phyloP scores from a whole-genome alignment of 2,797 vertebrate species.

The Gymnothorax reevesii region DNA sequence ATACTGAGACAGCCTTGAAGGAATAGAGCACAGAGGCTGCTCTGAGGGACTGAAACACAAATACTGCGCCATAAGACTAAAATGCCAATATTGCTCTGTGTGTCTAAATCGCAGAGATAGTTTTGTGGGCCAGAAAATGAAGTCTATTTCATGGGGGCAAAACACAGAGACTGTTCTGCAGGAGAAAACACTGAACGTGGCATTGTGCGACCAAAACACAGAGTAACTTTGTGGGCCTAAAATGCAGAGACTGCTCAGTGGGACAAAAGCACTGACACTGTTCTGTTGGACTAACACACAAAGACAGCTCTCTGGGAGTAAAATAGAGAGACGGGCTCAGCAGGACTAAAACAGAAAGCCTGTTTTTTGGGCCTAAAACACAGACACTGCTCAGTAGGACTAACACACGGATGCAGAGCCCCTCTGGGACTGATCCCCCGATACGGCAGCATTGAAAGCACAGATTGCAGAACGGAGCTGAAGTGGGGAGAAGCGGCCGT shows the following conservation, averaged over 20 bases:
- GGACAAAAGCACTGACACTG: background rate
- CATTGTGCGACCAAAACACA: background rate
- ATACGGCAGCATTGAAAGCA: constrained; percentile 78
- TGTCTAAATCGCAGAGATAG: no score
- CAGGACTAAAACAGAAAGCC: background rate
- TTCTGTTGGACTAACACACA: background rate
- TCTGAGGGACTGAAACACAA: no score
- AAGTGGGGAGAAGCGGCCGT: constrained; percentile 78
- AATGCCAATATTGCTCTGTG: no score
- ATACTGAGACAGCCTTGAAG: no score
- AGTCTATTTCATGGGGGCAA: no score
- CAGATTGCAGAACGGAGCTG: constrained; percentile 77
- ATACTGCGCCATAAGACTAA: no score
- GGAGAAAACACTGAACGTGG: no score
- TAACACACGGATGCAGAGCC: constrained; percentile 2
- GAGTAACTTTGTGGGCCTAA: background rate
- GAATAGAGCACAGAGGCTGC: no score
- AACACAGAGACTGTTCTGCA: background rate
- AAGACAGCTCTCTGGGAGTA: background rate
- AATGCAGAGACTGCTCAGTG: background rate
- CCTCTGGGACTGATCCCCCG: constrained; percentile 55
- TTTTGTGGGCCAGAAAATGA: no score
- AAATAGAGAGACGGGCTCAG: background rate
- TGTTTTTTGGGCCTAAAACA: background rate
- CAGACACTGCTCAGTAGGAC: background rate